phyloP scores from a whole-genome alignment of 2,113 vertebrate species.

The Gymnocephalus cernua region DNA sequence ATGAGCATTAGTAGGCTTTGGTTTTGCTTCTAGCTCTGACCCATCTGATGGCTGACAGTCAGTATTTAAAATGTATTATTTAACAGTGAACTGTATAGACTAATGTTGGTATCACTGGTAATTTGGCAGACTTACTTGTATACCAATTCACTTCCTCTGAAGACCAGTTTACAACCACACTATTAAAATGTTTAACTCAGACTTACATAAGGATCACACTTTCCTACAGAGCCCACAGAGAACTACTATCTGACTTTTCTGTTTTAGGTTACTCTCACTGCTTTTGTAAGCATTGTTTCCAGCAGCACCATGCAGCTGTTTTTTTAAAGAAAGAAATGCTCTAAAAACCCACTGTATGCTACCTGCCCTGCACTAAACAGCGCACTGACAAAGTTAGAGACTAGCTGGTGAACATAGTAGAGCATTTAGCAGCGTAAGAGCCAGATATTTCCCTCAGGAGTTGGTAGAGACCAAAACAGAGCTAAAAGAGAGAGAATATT shows the following conservation, averaged over 20 bases:
- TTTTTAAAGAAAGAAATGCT: neutral
- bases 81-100: neutral
- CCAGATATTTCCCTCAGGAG: neutral
- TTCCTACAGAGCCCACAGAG: neutral
- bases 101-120: neutral
- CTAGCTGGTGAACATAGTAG: neutral
- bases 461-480: neutral
- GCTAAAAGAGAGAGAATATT: neutral
- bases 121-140: neutral
- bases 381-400: neutral
- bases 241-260: neutral
- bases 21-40: constrained; percentile 17
- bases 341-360: neutral
- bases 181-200: neutral
- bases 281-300: neutral
- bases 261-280: no score
- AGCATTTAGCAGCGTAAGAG: neutral
- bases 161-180: neutral
- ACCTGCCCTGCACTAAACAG: neutral
- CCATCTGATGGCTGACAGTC: neutral
- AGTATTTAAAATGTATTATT: neutral
- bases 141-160: neutral
- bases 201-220: neutral
- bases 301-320: no score
- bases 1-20: constrained; percentile 4